phyloP scores from a whole-genome alignment of 2,113 vertebrate species.

The Scomber colias region DNA sequence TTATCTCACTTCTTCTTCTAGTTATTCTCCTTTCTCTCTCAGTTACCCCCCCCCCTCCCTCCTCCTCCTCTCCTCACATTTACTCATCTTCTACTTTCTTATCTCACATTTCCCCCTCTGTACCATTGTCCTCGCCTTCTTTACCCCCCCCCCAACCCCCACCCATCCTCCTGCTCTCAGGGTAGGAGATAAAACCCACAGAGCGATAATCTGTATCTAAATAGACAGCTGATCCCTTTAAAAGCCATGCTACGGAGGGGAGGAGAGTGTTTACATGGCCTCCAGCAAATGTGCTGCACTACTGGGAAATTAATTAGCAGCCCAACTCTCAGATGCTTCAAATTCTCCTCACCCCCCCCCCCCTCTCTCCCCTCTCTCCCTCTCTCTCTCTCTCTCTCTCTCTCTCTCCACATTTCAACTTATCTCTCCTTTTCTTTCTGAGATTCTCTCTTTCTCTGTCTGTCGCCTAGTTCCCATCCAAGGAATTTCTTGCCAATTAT shows the following conservation, averaged over 20 bases:
- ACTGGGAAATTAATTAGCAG: slow-evolving; percentile 71
- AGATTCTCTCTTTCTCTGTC: background rate
- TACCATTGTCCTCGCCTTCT: slow-evolving; percentile 2
- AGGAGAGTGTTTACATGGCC: slow-evolving; percentile 72
- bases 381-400: too few relatives aligned
- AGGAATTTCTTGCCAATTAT: background rate
- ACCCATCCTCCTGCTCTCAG: slow-evolving; percentile 31
- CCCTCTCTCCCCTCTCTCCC: too few relatives aligned
- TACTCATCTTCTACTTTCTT: background rate
- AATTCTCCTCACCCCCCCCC: background rate
- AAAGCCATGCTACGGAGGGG: slow-evolving; percentile 45
- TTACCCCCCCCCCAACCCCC: slow-evolving; percentile 14
- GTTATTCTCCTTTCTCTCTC: background rate
- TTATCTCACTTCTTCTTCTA: background rate
- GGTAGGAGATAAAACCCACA: slow-evolving; percentile 61
- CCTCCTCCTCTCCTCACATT: background rate
- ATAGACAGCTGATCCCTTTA: slow-evolving; percentile 71
- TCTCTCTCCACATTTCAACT: slow-evolving; percentile 4
- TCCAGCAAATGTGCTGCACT: slow-evolving; percentile 54
- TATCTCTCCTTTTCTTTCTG: background rate
- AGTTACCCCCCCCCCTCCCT: too few relatives aligned
- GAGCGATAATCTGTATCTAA: slow-evolving; percentile 69
- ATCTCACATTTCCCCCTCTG: background rate
- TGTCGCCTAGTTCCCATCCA: slow-evolving; percentile 1
- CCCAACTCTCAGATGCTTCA: slow-evolving; percentile 44